These are phyloP conservation scores for Pristionchus arcanus DNA, from an alignment of 2,888 invertebrate genomes.

Conservation along the genomic window DNA sequence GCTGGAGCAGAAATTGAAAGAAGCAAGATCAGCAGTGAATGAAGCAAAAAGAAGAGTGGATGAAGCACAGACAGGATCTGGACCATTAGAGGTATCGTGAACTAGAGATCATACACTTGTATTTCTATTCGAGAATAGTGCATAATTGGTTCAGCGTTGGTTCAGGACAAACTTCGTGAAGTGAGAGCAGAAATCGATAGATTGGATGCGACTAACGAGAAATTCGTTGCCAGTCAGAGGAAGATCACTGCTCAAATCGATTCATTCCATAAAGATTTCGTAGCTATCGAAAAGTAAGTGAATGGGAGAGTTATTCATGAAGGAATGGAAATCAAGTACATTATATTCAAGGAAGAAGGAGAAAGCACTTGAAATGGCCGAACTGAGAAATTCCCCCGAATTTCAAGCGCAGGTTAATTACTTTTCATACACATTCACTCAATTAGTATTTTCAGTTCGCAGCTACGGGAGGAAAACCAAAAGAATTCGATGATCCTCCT, in stretches of 20 bases:
- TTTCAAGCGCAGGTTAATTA: background rate
- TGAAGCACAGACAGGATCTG: background rate
- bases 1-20: conserved; percentile 16
- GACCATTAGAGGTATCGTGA: conserved; percentile 21
- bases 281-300: background rate
- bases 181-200: background rate
- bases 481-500: conserved; percentile 58
- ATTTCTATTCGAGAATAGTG: background rate
- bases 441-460: background rate
- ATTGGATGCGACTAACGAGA: conserved; percentile 48
- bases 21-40: background rate
- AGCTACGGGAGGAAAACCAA: conserved; percentile 55
- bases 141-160: background rate
- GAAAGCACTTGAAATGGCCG: background rate
- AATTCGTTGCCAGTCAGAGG: background rate
- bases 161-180: conserved; percentile 14
- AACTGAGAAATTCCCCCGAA: background rate
- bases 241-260: background rate
- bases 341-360: conserved; percentile 6
- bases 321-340: background rate
- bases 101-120: background rate
- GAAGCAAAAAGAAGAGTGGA: conserved; percentile 14
- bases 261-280: background rate
- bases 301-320: background rate
- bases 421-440: background rate